Conservation (phyloP, 2,113 vertebrate genomes). For the Eurystomus gularis region DNA sequence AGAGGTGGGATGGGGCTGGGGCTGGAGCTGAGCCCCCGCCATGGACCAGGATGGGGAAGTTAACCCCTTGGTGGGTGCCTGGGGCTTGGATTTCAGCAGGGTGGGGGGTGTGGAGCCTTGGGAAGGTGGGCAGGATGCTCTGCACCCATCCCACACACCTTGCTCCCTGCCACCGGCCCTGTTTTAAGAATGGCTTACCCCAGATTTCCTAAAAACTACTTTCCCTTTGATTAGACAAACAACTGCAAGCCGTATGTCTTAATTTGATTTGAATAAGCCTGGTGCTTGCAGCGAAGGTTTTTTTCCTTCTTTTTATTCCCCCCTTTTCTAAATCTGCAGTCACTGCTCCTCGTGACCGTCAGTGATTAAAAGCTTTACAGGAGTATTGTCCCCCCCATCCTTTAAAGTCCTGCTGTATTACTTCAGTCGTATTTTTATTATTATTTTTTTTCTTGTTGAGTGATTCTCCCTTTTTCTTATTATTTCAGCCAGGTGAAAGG, state of each 20-base stretch:
- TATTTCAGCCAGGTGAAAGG: background rate
- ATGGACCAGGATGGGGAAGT: background rate
- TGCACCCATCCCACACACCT: background rate
- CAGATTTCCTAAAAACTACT: conserved; percentile 3
- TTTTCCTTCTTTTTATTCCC: background rate
- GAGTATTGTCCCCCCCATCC: background rate
- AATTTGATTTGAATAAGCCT: conserved; percentile 56
- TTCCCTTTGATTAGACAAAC: conserved; percentile 46
- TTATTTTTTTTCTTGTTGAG: background rate
- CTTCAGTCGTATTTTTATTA: background rate
- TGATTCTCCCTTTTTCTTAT: background rate
- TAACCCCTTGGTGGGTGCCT: background rate
- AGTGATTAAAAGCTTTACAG: conserved; percentile 1
- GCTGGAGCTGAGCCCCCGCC: background rate
- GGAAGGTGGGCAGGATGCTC: background rate
- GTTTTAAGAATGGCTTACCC: conserved; percentile 20
- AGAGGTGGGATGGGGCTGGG: background rate
- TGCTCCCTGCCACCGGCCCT: background rate
- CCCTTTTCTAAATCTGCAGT: background rate
- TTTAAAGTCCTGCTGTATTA: background rate
- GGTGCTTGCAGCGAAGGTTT: background rate
- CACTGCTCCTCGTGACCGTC: background rate
- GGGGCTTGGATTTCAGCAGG: background rate
- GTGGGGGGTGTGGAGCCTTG: fast-evolving
- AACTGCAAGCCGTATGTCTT: conserved; percentile 16